Evolutionary conservation across 2,888 invertebrate genomes (phyloP).

Genomic region (Coleophora flavipennella): DNA sequence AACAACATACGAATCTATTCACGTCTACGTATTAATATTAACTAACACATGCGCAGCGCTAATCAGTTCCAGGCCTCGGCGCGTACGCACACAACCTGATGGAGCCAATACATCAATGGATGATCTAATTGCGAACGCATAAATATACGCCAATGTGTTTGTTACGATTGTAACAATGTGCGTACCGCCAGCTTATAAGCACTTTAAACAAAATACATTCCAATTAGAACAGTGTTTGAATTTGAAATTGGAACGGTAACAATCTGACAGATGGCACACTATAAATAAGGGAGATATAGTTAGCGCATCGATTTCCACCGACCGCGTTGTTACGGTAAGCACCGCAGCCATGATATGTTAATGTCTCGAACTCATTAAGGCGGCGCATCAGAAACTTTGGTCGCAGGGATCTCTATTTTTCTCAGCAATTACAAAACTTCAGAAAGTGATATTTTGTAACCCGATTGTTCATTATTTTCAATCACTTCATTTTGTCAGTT

Average conservation of each 20-base stretch:
- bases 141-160: conserved; percentile 61
- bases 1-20: conserved; percentile 57
- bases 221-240: conserved; percentile 65
- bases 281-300: conserved; percentile 59
- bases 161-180: conserved; percentile 61
- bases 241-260: conserved; percentile 63
- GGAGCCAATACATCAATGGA: conserved; percentile 59
- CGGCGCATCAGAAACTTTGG: no score
- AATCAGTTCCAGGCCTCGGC: conserved; percentile 62
- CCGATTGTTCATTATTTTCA: no score
- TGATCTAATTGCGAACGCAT: conserved; percentile 64
- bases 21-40: conserved; percentile 50
- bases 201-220: conserved; percentile 68
- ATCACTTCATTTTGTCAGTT: no score
- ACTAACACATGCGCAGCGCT: conserved; percentile 56
- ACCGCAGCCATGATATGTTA: conserved; percentile 40
- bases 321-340: conserved; percentile 37
- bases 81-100: conserved; percentile 29
- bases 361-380: conserved; percentile 56
- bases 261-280: conserved; percentile 65
- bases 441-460: no score
- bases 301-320: conserved; percentile 39
- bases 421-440: no score
- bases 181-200: conserved; percentile 58
- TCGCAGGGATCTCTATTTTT: no score